phyloP scores from a whole-genome alignment of 2,797 vertebrate species.

The Danio albolineatus region DNA sequence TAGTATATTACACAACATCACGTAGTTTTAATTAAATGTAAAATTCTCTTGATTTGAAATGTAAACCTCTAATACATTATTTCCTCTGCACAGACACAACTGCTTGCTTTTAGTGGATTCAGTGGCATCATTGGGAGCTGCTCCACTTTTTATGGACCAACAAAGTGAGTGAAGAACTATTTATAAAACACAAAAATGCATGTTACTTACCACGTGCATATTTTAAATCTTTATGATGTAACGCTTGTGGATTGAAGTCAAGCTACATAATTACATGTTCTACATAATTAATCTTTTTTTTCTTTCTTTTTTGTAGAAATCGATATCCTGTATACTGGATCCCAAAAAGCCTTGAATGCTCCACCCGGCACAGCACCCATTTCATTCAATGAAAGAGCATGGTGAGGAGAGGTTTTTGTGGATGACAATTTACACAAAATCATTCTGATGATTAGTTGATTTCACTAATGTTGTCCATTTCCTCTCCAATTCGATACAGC shows the following conservation, averaged over 20 bases:
- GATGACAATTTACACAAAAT: background rate
- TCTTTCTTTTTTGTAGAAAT: slow-evolving; percentile 80
- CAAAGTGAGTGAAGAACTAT: slow-evolving; percentile 81
- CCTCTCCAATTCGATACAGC: slow-evolving; percentile 70
- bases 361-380: slow-evolving; percentile 91
- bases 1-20: no score
- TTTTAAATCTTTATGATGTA: background rate
- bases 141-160: slow-evolving; percentile 93
- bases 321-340: slow-evolving; percentile 90
- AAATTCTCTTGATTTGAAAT: no score
- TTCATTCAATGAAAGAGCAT: slow-evolving; percentile 93
- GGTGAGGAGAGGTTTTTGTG: slow-evolving; percentile 72
- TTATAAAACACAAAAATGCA: background rate
- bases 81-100: slow-evolving; percentile 79
- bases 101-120: slow-evolving; percentile 93
- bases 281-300: slow-evolving; percentile 14
- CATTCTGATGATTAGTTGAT: background rate
- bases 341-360: slow-evolving; percentile 92
- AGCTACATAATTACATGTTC: background rate
- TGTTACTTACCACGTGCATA: background rate
- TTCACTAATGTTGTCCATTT: background rate
- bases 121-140: slow-evolving; percentile 91
- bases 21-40: no score
- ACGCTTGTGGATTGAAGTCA: background rate
- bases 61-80: background rate